phyloP scores from a whole-genome alignment of 2,113 vertebrate species.

The Ancistrus triradiatus region DNA sequence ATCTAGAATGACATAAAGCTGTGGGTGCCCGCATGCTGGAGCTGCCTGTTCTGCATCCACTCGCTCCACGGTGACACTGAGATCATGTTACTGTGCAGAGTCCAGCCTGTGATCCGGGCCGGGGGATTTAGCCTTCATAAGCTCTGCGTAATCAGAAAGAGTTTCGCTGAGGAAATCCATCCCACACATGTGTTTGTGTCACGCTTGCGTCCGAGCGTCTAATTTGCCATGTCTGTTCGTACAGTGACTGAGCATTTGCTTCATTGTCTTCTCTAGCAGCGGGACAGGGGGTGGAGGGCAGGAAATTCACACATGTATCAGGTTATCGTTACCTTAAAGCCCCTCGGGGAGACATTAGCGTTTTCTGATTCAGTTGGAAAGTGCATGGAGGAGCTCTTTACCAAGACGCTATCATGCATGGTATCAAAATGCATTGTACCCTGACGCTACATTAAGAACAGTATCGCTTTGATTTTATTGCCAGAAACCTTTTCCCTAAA shows the following conservation, averaged over 20 bases:
- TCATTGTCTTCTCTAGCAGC: slow-evolving; percentile 8
- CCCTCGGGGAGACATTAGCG: slow-evolving; percentile 12
- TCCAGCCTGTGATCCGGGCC: slow-evolving; percentile 22
- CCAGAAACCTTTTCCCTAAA: background rate
- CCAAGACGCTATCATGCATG: background rate
- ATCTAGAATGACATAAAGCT: slow-evolving; percentile 40
- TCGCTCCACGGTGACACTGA: slow-evolving; percentile 10
- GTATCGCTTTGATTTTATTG: background rate
- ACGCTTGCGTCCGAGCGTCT: slow-evolving; percentile 22
- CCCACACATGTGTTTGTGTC: slow-evolving; percentile 36
- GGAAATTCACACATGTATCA: slow-evolving; percentile 43
- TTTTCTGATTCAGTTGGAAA: slow-evolving; percentile 24
- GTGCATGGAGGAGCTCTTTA: too few relatives aligned
- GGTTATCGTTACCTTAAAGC: slow-evolving; percentile 34
- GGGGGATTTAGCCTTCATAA: slow-evolving; percentile 33
- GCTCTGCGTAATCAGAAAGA: slow-evolving; percentile 35
- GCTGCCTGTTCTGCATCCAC: slow-evolving; percentile 16
- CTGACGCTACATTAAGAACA: background rate
- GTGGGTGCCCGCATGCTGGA: slow-evolving; percentile 33
- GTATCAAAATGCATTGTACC: too few relatives aligned
- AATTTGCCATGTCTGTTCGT: slow-evolving; percentile 20
- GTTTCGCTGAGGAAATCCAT: slow-evolving; percentile 36
- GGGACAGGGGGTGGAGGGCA: slow-evolving; percentile 1
- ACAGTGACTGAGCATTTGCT: slow-evolving; percentile 6
- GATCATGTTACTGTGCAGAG: slow-evolving; percentile 27